A percentile compares a stretch with the other conserved stretches of the same genome.
Evolutionary conservation across 2,888 invertebrate species (phyloP).

Genomic region (Conchocele bisecta): DNA sequence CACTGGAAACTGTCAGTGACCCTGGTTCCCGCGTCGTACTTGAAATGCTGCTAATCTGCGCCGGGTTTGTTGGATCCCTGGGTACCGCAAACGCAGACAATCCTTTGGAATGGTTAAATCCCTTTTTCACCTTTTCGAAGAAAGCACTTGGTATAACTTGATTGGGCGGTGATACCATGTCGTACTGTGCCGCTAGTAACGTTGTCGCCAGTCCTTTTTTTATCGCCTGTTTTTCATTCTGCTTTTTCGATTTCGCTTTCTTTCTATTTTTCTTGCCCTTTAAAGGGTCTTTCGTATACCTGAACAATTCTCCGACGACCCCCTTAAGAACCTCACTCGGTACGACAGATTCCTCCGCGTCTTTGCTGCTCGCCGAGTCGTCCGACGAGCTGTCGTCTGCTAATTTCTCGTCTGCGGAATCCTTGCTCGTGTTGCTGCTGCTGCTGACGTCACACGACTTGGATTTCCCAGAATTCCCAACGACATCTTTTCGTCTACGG

Average conservation of each 20-base stretch:
- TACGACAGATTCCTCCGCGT: conserved; percentile 63
- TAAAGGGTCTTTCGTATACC: conserved; percentile 70
- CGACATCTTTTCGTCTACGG: conserved; percentile 79
- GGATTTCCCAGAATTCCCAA: conserved; percentile 59
- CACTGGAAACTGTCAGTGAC: neutral
- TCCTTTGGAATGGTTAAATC: conserved; percentile 68
- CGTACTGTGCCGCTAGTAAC: conserved; percentile 66
- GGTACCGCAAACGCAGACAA: conserved; percentile 74
- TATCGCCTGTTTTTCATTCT: conserved; percentile 34
- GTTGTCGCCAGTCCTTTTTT: conserved; percentile 54
- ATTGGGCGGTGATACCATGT: conserved; percentile 76
- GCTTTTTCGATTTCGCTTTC: conserved; percentile 55
- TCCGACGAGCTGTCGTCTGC: conserved; percentile 31
- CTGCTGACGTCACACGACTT: conserved; percentile 45
- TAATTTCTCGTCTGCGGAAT: conserved; percentile 26
- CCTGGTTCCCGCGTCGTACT: conserved; percentile 22
- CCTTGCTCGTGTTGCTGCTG: conserved; percentile 37
- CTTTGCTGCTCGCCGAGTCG: conserved; percentile 25
- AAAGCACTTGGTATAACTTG: conserved; percentile 71
- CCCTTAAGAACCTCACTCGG: conserved; percentile 74
- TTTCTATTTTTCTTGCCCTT: conserved; percentile 69
- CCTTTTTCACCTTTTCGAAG: conserved; percentile 61
- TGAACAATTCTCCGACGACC: conserved; percentile 73
- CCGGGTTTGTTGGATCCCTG: conserved; percentile 28
- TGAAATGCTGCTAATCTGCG: conserved; percentile 32